Base-by-base conservation (phyloP, 2,797 vertebrate species). In the Euthynnus affinis region DNA sequence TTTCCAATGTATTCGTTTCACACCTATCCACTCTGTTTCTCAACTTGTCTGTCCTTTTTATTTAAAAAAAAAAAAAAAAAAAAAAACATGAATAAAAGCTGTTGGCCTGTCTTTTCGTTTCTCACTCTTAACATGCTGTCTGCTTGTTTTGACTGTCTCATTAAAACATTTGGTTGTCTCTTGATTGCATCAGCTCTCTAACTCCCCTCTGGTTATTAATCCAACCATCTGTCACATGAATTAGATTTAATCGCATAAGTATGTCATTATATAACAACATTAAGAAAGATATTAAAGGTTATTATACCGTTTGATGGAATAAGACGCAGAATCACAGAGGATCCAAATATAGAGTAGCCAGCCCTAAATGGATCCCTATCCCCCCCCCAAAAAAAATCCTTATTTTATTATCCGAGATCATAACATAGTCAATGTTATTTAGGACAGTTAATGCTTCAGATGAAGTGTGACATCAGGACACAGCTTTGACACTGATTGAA, bases 21-120 rank as follows among this genome's bases (percentile, higher is more conserved):
- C 55, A 23, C 44, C n/a, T n/a, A 65, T 52, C 71, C 65, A n/a
- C 34, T 23, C 66, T 73, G 72, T 69, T 29, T 68, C 22, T 72
- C 25, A 32, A 12, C 57, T 52, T 80, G 55, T 89, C 64, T 88
- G 66, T 90, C 69, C 56, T 76, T 81, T 69, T 80, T 64, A 60
- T 80, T 68, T 40, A n/a, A 66, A 80, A 80, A 55, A 55, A 55
- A 59, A 66, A 80, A 80, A 55, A 55, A 55, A 59, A 65, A 23
- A 69, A 80, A 78, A 55, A 60, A 55, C 29, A 34, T 74, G 22
- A 95, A 95, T 94, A 94, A 95, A 96, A 71, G 72, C 83, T 84
- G 53, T 84, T 51, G 60, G 76, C 72, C 46, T 37, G n/a, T 82
- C 22, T 58, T 67, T 62, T 73, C 81, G 51, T 90, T 67, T 90